Base-by-base conservation (phyloP, 2,113 vertebrate genomes). In the Nibea coibor region DNA sequence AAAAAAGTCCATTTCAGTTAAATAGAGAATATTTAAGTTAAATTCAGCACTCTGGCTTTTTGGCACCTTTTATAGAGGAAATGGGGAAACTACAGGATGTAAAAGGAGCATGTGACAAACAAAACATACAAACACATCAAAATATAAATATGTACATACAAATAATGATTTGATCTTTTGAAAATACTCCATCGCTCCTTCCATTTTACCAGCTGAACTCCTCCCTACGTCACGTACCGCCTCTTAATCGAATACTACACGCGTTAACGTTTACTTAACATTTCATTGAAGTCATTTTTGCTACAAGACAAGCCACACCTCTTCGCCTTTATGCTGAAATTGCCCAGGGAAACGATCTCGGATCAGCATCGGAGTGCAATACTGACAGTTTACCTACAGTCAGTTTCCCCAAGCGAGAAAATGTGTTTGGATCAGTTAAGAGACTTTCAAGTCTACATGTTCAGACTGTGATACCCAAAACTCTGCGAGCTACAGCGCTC, bases 91-190 rank as follows among this genome's bases (percentile, higher is more conserved):
- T 31, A 58, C 11, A 12, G 43, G 58, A 39, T 66, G 66, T 59
- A 78, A 80, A 70, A 48, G 50, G 59, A 69, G 17, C 43, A 7
- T 8, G 12, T 56, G 77, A 78, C 65, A 17, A 85, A 79, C 19
- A 9, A 78, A 86, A 88, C 51, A 15, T 79, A 87, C 77, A 84
- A 87, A 90, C 78, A 80, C 78, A 39, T 75, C 22, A 79, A 86
- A 88, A 84, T 80, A 85, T 79, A 81, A 88, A 88, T 91, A 85
- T 88, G 66, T 89, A 92, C 75, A 86, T 79, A 83, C 65, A 85
- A 80, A 79, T 68, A 72, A 85, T 79, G 26, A 66, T 85, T 82
- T 81, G 63, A 84, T 86, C 76, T 63, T 78, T 81, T 64, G 69
- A 83, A 88, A 88, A 87, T 82, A 72, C 61, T 79, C 72, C 47